Conservation (phyloP, 1,140 invertebrate species). For the Ericerus pela region DNA sequence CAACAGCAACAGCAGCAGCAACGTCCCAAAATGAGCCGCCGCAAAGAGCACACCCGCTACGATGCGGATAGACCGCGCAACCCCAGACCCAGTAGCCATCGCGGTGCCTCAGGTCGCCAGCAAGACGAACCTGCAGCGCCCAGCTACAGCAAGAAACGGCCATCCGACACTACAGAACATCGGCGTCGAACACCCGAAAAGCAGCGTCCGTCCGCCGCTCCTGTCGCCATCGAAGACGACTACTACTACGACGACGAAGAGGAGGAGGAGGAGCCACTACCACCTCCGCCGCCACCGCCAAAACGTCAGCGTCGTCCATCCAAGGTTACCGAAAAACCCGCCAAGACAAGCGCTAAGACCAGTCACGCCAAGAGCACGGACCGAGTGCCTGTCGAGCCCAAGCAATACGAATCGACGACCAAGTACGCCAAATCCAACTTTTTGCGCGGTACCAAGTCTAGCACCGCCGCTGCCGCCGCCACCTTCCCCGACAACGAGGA, state of each 20-base stretch:
- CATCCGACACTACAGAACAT: not conserved
- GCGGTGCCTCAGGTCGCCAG: not conserved
- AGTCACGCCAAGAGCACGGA: not conserved
- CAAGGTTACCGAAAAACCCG: not conserved
- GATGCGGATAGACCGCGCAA: not conserved
- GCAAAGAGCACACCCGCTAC: not conserved
- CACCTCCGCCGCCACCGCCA: not conserved
- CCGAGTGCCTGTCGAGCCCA: not conserved
- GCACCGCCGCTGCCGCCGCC: not conserved
- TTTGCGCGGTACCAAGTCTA: not conserved
- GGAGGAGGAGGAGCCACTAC: conserved; percentile 1
- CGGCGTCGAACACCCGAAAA: not conserved
- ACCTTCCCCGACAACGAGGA: conserved; percentile 6
- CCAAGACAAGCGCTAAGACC: not conserved
- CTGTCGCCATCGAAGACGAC: too few relatives aligned
- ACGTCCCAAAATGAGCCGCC: not conserved
- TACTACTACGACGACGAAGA: conserved; percentile 1
- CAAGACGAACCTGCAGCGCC: conserved; percentile 2
- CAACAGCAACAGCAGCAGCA: not conserved
- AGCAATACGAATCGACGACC: not conserved
- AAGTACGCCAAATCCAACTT: not conserved
- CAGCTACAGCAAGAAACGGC: conserved; percentile 13
- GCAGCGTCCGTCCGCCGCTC: not conserved
- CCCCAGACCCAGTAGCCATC: conserved; percentile 7
- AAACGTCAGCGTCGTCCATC: not conserved